These are phyloP conservation scores for Pedionomus torquatus DNA, from an alignment of 2,113 vertebrate species.

Conservation along the genomic window DNA sequence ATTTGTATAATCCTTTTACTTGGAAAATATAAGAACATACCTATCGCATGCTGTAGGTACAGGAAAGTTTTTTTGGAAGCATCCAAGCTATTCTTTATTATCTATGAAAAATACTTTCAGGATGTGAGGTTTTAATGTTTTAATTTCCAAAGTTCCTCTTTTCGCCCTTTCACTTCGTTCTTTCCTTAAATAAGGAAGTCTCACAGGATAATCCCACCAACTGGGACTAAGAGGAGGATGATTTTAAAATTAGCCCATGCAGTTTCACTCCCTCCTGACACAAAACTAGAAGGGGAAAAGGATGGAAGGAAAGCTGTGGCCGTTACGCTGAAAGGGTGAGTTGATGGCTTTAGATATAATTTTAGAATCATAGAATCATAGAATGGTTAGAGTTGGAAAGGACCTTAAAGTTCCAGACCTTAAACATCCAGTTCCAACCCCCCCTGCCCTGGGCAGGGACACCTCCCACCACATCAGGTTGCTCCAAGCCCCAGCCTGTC, in stretches of 20 bases:
- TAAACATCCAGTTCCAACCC: too few relatives aligned
- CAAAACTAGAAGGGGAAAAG: background rate
- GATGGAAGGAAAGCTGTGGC: background rate
- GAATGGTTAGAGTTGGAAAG: too few relatives aligned
- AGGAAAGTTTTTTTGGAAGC: background rate
- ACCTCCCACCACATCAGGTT: too few relatives aligned
- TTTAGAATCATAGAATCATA: too few relatives aligned
- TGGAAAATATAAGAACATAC: background rate
- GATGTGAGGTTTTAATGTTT: background rate
- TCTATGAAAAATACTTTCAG: background rate
- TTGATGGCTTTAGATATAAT: background rate
- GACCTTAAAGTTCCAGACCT: too few relatives aligned
- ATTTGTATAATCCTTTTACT: conserved; percentile 30
- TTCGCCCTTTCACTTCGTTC: background rate
- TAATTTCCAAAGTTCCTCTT: background rate
- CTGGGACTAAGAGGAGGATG: background rate
- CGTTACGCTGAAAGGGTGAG: background rate
- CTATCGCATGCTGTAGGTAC: background rate
- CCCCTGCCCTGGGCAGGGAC: too few relatives aligned
- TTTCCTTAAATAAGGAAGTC: background rate
- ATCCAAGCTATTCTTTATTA: background rate
- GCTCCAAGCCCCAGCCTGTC: too few relatives aligned
- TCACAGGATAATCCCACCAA: background rate
- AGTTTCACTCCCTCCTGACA: background rate
- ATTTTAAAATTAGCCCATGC: background rate